Percentiles rank a stretch among this genome's conserved stretches.
Evolutionary conservation across 2,797 vertebrate genomes (phyloP).

Genomic region (Sitta carolinensis): DNA sequence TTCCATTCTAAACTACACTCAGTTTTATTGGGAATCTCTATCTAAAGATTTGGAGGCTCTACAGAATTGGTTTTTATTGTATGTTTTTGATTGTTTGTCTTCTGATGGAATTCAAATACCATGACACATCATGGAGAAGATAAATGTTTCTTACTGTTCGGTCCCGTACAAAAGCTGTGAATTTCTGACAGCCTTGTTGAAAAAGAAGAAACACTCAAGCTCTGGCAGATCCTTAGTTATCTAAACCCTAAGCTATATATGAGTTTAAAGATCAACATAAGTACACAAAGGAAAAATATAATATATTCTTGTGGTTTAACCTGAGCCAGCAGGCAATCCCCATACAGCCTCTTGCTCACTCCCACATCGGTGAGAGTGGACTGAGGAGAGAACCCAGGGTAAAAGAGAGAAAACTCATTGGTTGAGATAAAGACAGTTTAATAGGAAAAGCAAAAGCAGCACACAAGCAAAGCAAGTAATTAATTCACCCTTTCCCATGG

Average conservation of each 20-base stretch:
- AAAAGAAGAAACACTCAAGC: neutral
- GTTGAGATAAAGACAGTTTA: neutral
- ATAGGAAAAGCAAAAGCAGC: neutral
- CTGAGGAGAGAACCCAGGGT: neutral
- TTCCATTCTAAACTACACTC: neutral
- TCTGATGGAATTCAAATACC: neutral
- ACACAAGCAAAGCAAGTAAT: neutral
- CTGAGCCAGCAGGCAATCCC: neutral
- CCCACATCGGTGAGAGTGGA: too few species aligned
- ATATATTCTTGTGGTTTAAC: neutral
- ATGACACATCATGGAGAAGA: neutral
- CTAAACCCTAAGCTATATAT: neutral
- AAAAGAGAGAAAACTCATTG: neutral
- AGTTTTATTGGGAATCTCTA: neutral
- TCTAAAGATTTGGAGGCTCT: neutral
- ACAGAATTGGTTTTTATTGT: fast-evolving
- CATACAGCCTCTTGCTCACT: neutral
- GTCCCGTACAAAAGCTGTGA: neutral
- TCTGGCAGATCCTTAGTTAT: neutral
- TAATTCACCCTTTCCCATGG: neutral
- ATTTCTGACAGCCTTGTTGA: neutral
- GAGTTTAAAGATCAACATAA: neutral
- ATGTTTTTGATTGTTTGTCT: neutral
- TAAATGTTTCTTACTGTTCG: neutral
- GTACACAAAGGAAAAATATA: neutral